These are phyloP conservation scores for Scytalopus superciliaris DNA, from an alignment of 2,113 vertebrate genomes.

Conservation along the genomic window DNA sequence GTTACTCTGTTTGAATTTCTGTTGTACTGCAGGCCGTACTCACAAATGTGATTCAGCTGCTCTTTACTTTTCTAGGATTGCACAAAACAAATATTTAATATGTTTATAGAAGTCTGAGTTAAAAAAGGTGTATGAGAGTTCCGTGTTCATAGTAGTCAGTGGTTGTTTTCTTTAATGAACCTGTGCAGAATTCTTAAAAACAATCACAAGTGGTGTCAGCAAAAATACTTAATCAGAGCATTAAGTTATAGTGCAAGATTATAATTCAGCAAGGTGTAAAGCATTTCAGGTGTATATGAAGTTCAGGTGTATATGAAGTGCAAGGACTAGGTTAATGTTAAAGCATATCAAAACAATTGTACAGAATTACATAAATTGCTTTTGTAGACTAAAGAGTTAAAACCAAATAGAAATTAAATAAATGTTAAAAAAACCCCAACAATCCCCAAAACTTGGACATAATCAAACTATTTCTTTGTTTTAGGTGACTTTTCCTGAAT, in stretches of 20 bases:
- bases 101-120: neutral
- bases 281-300: neutral
- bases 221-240: neutral
- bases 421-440: accelerated
- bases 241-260: neutral
- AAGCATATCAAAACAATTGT: neutral
- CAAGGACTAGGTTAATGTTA: neutral
- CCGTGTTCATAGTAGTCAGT: neutral
- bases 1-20: neutral
- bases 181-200: neutral
- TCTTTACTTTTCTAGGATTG: neutral
- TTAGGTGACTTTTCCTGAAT: conserved; percentile 97
- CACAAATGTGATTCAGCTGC: neutral
- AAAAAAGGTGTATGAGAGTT: neutral
- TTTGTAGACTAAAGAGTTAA: neutral
- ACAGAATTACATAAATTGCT: neutral
- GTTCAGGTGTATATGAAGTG: neutral
- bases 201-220: neutral
- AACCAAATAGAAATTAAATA: neutral
- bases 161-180: neutral
- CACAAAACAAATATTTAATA: neutral
- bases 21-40: accelerated
- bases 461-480: neutral
- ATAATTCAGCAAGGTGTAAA: neutral
- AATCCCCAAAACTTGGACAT: neutral